Evolutionary conservation across 2,888 invertebrate genomes (phyloP).

Genomic region (Boloria euphrosyne): DNA sequence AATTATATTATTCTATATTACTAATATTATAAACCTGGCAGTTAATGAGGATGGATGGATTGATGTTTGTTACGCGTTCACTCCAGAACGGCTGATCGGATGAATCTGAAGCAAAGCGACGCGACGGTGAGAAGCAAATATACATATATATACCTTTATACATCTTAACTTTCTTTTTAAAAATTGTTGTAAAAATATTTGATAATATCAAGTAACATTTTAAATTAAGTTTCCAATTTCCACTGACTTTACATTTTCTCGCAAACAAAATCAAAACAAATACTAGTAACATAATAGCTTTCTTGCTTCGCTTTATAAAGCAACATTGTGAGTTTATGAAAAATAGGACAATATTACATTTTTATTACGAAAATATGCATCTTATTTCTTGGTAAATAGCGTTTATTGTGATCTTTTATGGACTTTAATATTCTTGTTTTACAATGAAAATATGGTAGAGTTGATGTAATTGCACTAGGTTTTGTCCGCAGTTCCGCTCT

Average conservation of each 20-base stretch:
- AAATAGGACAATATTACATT: conserved; percentile 23
- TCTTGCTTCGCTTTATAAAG: conserved; percentile 11
- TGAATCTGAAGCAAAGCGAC: no score
- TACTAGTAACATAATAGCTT: conserved; percentile 10
- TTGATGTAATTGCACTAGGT: neutral
- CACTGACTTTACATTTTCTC: neutral
- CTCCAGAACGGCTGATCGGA: no score
- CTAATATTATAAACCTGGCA: no score
- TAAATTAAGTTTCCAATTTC: neutral
- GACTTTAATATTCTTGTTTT: conserved; percentile 7
- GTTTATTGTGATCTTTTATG: conserved; percentile 13
- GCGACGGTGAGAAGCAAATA: no score
- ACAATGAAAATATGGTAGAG: neutral
- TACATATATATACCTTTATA: no score
- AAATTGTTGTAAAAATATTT: no score
- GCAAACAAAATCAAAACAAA: conserved; percentile 4
- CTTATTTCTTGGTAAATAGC: conserved; percentile 16
- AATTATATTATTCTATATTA: no score
- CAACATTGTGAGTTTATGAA: conserved; percentile 29
- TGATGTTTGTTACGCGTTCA: no score
- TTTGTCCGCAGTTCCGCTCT: no score
- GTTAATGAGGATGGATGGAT: no score
- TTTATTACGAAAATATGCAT: conserved; percentile 20
- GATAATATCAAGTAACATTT: no score
- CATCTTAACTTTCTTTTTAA: no score